phyloP scores from a whole-genome alignment of 2,113 vertebrate species.

The Melospiza melodia region DNA sequence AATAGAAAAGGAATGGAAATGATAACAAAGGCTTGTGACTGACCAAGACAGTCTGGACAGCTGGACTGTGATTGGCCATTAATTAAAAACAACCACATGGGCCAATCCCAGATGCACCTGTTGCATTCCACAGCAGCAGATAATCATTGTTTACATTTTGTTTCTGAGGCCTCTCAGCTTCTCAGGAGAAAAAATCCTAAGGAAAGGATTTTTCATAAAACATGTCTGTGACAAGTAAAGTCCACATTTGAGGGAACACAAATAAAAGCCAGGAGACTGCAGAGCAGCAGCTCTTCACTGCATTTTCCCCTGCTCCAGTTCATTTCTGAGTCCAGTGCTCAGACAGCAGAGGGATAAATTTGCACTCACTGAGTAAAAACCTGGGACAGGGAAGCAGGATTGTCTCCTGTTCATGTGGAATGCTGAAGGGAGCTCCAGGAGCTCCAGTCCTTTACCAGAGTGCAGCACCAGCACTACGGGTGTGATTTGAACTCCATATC shows the following conservation, averaged over 20 bases:
- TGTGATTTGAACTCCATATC: not conserved
- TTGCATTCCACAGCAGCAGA: no score
- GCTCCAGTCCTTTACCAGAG: not conserved
- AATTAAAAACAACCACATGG: no score
- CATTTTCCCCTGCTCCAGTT: not conserved
- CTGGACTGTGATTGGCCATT: no score
- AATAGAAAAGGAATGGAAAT: no score
- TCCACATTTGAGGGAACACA: not conserved
- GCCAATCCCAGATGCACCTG: no score
- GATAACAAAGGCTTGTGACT: no score
- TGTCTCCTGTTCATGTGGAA: not conserved
- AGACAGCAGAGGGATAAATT: not conserved
- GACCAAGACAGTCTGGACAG: no score
- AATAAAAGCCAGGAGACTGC: not conserved
- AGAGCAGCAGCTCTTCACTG: not conserved
- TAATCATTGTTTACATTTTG: no score
- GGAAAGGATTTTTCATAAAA: no score
- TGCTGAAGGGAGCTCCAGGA: not conserved
- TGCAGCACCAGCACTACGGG: not conserved
- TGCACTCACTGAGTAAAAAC: not conserved
- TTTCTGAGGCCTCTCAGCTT: no score
- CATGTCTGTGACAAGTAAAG: not conserved
- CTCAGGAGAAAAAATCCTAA: no score
- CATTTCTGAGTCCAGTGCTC: rapidly evolving
- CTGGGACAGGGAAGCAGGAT: not conserved